Conservation (phyloP, 1,140 invertebrate species). For the Drosophila carrolli region DNA sequence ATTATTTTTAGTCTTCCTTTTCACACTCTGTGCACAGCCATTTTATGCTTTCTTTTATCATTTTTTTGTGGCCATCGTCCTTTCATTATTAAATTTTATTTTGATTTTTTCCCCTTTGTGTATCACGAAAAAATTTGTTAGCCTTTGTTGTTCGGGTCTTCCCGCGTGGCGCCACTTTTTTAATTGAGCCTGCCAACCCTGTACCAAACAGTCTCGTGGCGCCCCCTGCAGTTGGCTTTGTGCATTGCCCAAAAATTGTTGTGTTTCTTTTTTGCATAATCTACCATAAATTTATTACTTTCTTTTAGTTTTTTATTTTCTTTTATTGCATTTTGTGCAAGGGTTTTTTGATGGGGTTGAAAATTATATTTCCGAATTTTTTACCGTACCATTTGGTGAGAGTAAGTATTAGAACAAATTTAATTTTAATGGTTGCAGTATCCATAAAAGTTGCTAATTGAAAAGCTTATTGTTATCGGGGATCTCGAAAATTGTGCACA, state of each 20-base stretch:
- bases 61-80: constrained; percentile 27
- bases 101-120: constrained; percentile 41
- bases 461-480: constrained; percentile 19
- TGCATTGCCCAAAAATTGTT: constrained; percentile 15
- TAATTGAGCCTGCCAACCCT: constrained; percentile 58
- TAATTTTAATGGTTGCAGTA: constrained; percentile 40
- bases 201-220: constrained; percentile 1
- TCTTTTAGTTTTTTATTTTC: constrained; percentile 37
- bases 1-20: constrained; percentile 36
- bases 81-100: constrained; percentile 76
- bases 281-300: constrained; percentile 73
- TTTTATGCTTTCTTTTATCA: constrained; percentile 24
- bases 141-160: constrained; percentile 65
- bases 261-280: constrained; percentile 50
- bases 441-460: constrained; percentile 45
- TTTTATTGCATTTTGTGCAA: constrained; percentile 46
- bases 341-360: constrained; percentile 25
- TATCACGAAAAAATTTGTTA: constrained; percentile 61
- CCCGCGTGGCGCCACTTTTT: constrained; percentile 44
- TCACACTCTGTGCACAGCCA: constrained; percentile 26
- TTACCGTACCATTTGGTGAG: constrained; percentile 1
- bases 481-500: background rate
- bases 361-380: constrained; percentile 2
- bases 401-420: constrained; percentile 46
- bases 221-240: constrained; percentile 44